phyloP scores from a whole-genome alignment of 2,888 invertebrate genomes.

The Orthosia gothica region DNA sequence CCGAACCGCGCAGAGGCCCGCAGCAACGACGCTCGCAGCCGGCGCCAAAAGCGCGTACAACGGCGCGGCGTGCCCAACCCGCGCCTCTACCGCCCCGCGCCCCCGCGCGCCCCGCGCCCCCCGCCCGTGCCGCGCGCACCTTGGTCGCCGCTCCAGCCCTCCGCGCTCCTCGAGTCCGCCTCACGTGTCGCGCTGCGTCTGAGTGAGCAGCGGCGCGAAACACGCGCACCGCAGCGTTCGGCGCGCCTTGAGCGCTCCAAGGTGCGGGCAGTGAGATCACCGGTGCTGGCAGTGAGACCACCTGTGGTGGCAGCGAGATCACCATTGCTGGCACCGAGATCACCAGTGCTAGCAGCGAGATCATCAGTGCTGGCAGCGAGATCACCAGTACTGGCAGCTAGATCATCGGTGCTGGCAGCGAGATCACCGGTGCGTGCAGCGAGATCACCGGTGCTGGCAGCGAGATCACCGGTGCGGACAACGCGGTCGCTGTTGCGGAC shows the following conservation, averaged over 20 bases:
- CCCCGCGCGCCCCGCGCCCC: conserved; percentile 71
- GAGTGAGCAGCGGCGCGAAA: conserved; percentile 64
- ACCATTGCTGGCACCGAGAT: conserved; percentile 20
- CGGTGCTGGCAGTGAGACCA: conserved; percentile 60
- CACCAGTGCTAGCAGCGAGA: not conserved
- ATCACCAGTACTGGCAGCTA: conserved; percentile 40
- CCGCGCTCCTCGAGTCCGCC: conserved; percentile 70
- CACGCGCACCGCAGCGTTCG: conserved; percentile 54
- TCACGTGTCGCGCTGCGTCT: conserved; percentile 70
- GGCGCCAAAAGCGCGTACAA: conserved; percentile 71
- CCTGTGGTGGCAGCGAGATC: conserved; percentile 44
- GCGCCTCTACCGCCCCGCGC: conserved; percentile 82
- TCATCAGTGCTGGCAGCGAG: conserved; percentile 19
- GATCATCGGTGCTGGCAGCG: conserved; percentile 8
- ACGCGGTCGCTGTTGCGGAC: conserved; percentile 8
- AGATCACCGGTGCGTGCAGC: conserved; percentile 54
- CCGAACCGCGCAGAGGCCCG: conserved; percentile 44
- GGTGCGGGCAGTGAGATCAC: conserved; percentile 35
- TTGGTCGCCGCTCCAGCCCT: conserved; percentile 73
- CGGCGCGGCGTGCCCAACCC: conserved; percentile 80
- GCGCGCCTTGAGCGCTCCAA: conserved; percentile 54
- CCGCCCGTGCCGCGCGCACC: conserved; percentile 67
- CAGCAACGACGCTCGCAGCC: conserved; percentile 57
- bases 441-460: conserved; percentile 30
- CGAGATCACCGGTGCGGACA: not conserved